A percentile compares a stretch with the other conserved stretches of the same genome.
phyloP scores from a whole-genome alignment of 2,797 vertebrate species.

The Dryobates pubescens region DNA sequence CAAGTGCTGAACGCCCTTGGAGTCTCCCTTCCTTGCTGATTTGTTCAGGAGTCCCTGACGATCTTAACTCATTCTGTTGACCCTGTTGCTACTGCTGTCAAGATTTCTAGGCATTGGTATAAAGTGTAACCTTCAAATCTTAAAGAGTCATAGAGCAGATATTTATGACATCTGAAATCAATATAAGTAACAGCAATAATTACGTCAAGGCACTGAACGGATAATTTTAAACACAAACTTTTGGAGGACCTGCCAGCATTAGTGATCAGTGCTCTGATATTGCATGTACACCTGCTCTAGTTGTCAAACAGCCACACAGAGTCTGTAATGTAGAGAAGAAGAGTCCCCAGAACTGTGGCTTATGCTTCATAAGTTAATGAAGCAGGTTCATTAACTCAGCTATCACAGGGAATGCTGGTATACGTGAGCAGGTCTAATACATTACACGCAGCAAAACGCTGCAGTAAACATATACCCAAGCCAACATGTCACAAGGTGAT shows the following conservation, averaged over 20 bases:
- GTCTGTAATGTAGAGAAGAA: not conserved
- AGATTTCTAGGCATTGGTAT: slow-evolving; percentile 30
- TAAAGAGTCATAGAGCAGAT: not conserved
- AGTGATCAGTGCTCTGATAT: not conserved
- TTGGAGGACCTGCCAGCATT: not conserved
- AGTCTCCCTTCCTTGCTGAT: slow-evolving; percentile 1
- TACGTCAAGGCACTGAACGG: not conserved
- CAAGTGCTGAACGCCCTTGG: not conserved
- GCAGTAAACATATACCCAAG: not conserved
- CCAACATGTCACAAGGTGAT: not conserved
- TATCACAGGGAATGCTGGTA: not conserved
- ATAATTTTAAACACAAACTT: slow-evolving; percentile 5
- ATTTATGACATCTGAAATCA: slow-evolving; percentile 27
- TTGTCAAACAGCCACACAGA: not conserved
- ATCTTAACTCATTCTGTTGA: slow-evolving; percentile 46
- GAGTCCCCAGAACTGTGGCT: not conserved
- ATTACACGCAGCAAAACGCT: not conserved
- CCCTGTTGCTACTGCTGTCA: not conserved
- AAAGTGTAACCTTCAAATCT: slow-evolving; percentile 57
- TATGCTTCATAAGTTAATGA: not conserved
- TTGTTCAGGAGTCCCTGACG: slow-evolving; percentile 8
- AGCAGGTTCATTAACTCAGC: not conserved
- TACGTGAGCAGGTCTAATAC: not conserved
- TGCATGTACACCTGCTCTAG: not conserved
- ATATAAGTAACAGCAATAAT: not conserved